These are phyloP conservation scores for Papilio xuthus DNA, from an alignment of 1,140 invertebrate genomes.

Conservation along the genomic window DNA sequence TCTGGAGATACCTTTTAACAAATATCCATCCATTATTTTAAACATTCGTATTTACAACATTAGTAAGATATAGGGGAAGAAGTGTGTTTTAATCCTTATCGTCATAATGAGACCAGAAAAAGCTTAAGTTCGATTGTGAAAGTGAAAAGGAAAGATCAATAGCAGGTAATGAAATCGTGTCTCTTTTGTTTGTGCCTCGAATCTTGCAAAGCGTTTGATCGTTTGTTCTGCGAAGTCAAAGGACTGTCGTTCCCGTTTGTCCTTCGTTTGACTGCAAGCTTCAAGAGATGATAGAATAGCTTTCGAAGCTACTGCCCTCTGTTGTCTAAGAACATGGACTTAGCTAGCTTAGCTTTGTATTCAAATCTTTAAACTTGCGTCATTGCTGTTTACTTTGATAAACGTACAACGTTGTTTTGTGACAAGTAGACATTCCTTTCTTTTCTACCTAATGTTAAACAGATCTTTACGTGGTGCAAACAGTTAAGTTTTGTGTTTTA, in stretches of 20 bases:
- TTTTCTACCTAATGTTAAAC: too few relatives aligned
- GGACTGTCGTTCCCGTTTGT: neutral
- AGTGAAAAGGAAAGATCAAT: neutral
- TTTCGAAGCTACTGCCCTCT: neutral
- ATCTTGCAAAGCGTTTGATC: slow-evolving; percentile 14
- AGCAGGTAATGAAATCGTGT: neutral
- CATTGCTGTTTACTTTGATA: too few relatives aligned
- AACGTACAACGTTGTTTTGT: too few relatives aligned
- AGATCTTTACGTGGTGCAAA: too few relatives aligned
- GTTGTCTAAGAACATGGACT: neutral
- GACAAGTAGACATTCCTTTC: too few relatives aligned
- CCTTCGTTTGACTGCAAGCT: neutral
- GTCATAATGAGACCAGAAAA: neutral
- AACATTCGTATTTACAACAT: too few relatives aligned
- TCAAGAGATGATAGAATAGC: neutral
- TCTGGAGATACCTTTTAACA: too few relatives aligned
- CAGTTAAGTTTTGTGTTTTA: too few relatives aligned
- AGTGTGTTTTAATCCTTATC: neutral
- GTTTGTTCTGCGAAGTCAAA: slow-evolving; percentile 12
- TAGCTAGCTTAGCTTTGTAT: neutral
- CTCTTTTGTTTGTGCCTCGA: neutral
- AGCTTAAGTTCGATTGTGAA: neutral
- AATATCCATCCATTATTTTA: too few relatives aligned
- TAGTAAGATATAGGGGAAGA: too few relatives aligned
- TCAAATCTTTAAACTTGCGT: neutral